Evolutionary conservation across 2,888 invertebrate species (phyloP), one percentile per base, ranked within the genome.

Genomic region (Isotomurus palustris): DNA sequence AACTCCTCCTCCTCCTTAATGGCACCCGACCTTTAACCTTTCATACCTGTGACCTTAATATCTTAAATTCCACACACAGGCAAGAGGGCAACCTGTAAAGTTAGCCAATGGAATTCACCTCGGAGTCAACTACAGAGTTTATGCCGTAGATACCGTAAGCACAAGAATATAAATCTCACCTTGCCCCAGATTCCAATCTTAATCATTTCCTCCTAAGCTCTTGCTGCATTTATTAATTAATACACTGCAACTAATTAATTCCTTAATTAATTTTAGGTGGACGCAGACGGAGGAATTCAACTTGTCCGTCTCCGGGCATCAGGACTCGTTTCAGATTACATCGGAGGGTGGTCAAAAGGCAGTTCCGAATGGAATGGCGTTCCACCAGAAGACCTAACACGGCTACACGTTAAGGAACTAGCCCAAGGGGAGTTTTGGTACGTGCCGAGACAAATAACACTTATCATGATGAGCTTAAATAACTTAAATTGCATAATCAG

Each of bases 71-170:
- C 49, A n/a, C 38, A 55, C 67, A 21, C 54, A 69, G 69, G 62
- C 67, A 62, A 60, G 67, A 44, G 64, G 44, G 45, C 59, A 53
- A 53, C 60, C 67, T 22, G 73, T 87, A 73, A 84, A 85, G 73
- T 74, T 87, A 62, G 78, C 83, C 12, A 84, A 83, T 73, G 85
- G 85, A 17, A 84, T 90, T 67, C 84, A 86, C 74, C 79, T 85
- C 65, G 89, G 87, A 70, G 83, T 85, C 65, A 90, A 90, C 76
- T 91, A 91, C 75, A 81, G 87, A 71, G 78, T 88, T 41, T 84
- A 85, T 71, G 82, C 83, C 24, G 79, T 86, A 27, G 86, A 87
- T 74, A 83, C 84, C 80, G 86, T 86, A 76, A 78, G 76, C 73
- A 51, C 21, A 52, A 58, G 40, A 27, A 17, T 14, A 32, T 32